Conservation (phyloP, 1,140 invertebrate species). For the Drosophila navojoa region DNA sequence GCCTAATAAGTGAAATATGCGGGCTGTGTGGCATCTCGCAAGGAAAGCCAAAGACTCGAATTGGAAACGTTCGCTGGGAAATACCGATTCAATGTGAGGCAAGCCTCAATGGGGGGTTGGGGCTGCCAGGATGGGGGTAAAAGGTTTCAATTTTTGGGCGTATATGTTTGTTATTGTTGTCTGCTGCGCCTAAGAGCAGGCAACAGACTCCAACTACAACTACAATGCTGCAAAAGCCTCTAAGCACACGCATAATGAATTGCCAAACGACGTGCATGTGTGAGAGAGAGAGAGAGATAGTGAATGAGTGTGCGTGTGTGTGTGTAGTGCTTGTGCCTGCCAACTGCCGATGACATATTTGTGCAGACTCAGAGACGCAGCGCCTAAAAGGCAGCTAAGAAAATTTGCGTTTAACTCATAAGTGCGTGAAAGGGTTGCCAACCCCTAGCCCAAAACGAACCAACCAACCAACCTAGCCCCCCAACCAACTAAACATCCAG, state of each 20-base stretch:
- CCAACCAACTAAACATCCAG: neutral
- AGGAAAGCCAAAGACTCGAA: conserved; percentile 54
- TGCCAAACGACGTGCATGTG: conserved; percentile 55
- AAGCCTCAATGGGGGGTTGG: neutral
- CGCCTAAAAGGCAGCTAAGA: conserved; percentile 81
- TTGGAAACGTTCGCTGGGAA: conserved; percentile 3
- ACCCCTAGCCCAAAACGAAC: conserved; percentile 12
- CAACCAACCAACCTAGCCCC: conserved; percentile 12
- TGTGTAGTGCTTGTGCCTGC: conserved; percentile 34
- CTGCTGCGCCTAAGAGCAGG: conserved; percentile 71
- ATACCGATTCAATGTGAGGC: conserved; percentile 60
- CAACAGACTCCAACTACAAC: conserved; percentile 46
- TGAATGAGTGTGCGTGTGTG: conserved; percentile 6
- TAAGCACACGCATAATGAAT: conserved; percentile 82
- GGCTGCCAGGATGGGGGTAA: neutral
- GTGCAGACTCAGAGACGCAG: conserved; percentile 59
- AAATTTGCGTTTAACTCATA: conserved; percentile 82
- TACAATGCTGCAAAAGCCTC: conserved; percentile 71
- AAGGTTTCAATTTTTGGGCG: neutral
- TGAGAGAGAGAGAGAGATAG: conserved; percentile 1
- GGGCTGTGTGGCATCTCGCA: conserved; percentile 74
- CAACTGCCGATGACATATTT: conserved; percentile 82
- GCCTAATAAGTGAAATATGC: conserved; percentile 64
- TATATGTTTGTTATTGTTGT: conserved; percentile 37
- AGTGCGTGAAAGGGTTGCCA: conserved; percentile 81